Conservation (phyloP, 2,888 invertebrate species). For the Sthenelais limicola region DNA sequence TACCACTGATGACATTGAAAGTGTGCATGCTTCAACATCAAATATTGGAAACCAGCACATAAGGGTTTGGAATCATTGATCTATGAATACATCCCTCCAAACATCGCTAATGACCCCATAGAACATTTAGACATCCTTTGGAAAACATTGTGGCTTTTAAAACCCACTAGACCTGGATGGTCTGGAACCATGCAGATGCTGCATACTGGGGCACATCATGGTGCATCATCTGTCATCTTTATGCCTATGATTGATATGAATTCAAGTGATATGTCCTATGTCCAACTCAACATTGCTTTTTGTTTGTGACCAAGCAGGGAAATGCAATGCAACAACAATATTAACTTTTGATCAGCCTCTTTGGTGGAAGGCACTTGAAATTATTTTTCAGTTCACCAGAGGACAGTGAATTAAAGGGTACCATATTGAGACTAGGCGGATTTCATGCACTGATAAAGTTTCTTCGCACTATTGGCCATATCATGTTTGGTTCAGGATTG, state of each 20-base stretch:
- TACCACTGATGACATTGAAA: constrained; percentile 30
- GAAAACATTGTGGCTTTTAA: too few species aligned
- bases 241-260: too few species aligned
- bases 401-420: constrained; percentile 41
- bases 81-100: too few species aligned
- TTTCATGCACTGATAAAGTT: constrained; percentile 56
- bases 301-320: too few species aligned
- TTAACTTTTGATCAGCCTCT: too few species aligned
- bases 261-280: too few species aligned
- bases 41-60: neutral
- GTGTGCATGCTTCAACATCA: constrained; percentile 16
- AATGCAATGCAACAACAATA: constrained; percentile 50
- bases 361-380: constrained; percentile 49
- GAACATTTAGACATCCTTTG: too few species aligned
- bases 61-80: too few species aligned
- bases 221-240: constrained; percentile 44
- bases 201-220: constrained; percentile 39
- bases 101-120: too few species aligned
- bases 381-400: constrained; percentile 41
- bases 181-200: constrained; percentile 43
- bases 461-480: constrained; percentile 54
- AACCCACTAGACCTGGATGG: too few species aligned
- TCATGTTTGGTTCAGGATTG: constrained; percentile 54
- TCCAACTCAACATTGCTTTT: too few species aligned
- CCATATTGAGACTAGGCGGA: constrained; percentile 50